phyloP scores from a whole-genome alignment of 2,113 vertebrate genomes.

The Pedetes capensis region DNA sequence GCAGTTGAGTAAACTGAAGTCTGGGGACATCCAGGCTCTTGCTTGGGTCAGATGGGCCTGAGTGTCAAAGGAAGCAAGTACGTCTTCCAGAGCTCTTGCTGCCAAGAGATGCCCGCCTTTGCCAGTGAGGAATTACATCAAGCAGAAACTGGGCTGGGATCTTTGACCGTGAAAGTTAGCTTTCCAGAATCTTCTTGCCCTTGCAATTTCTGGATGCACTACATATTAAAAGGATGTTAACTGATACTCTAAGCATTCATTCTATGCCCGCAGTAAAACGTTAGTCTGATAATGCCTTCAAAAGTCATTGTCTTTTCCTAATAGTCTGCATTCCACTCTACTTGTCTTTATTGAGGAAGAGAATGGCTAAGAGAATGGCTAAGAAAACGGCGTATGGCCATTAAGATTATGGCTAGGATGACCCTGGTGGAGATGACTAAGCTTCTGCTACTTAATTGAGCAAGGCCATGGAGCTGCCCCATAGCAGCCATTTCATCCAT shows the following conservation, averaged over 20 bases:
- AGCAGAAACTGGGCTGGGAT: neutral
- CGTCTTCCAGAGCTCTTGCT: neutral
- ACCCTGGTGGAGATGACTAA: neutral
- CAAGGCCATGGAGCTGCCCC: fast-evolving
- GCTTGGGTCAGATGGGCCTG: neutral
- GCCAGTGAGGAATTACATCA: neutral
- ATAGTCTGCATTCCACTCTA: neutral
- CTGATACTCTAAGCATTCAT: too few relatives aligned
- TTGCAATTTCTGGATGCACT: neutral
- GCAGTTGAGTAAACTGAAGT: slow-evolving; percentile 50
- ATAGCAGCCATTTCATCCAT: neutral
- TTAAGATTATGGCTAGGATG: neutral
- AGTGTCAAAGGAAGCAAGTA: neutral
- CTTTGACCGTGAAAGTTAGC: neutral
- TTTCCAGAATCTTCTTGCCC: neutral
- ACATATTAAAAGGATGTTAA: neutral
- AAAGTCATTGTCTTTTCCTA: neutral
- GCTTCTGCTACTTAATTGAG: neutral
- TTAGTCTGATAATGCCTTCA: neutral
- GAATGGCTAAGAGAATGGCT: neutral
- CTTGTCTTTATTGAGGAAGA: neutral
- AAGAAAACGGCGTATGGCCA: neutral
- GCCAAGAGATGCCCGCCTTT: neutral
- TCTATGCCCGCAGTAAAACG: neutral
- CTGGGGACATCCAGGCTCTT: neutral